Conservation (phyloP, 2,113 vertebrate species). For the Cairina moschata region DNA sequence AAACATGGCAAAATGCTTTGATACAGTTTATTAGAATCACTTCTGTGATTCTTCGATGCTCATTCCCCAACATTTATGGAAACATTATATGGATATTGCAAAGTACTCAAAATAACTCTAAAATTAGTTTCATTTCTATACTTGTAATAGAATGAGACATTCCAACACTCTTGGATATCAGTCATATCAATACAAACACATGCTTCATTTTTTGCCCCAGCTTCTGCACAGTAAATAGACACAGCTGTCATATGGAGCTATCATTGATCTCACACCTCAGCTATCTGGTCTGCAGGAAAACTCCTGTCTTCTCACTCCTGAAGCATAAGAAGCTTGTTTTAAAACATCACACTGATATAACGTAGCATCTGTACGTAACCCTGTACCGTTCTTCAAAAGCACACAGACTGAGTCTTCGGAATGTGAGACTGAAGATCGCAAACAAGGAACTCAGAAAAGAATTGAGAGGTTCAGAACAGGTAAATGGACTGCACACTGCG, state of each 20-base stretch:
- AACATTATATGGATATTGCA: neutral
- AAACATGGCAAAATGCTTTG: neutral
- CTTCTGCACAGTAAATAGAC: neutral
- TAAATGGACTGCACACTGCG: neutral
- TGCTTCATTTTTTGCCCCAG: neutral
- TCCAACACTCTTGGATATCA: neutral
- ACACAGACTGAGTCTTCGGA: neutral
- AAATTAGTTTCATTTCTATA: neutral
- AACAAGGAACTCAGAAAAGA: neutral
- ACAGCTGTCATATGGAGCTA: neutral
- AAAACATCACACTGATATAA: neutral
- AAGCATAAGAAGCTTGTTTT: neutral
- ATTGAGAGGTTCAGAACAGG: neutral
- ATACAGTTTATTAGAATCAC: neutral
- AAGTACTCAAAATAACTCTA: neutral
- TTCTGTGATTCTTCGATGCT: neutral
- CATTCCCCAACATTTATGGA: neutral
- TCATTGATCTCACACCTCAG: neutral
- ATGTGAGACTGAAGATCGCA: accelerated
- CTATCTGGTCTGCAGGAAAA: neutral
- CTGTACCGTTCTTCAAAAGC: neutral
- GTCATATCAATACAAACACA: neutral
- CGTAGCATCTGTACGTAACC: neutral
- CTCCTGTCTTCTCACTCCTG: neutral
- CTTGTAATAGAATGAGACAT: neutral